These are phyloP conservation scores for Cetoscarus ocellatus DNA, from an alignment of 2,797 vertebrate genomes.

Conservation along the genomic window DNA sequence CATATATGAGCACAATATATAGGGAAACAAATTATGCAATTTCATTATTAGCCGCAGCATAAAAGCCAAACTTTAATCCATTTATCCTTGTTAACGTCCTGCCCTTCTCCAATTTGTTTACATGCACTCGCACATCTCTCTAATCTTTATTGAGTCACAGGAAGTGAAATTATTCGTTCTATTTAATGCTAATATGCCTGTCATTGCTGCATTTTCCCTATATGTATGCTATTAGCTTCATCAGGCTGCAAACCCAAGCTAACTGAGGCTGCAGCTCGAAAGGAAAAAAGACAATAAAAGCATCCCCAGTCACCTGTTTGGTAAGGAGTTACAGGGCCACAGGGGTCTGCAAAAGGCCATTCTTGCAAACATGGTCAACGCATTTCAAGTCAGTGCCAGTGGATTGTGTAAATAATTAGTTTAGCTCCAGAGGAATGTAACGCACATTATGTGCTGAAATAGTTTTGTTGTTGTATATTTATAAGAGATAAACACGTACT, in stretches of 20 bases:
- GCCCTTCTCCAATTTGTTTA: constrained; percentile 10
- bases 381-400: constrained; percentile 62
- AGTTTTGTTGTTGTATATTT: constrained; percentile 77
- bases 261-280: constrained; percentile 21
- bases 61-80: neutral
- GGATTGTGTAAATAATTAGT: constrained; percentile 76
- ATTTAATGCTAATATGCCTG: neutral
- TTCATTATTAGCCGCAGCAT: constrained; percentile 9
- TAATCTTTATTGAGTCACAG: neutral
- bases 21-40: constrained; percentile 27
- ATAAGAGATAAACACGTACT: constrained; percentile 82
- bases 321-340: constrained; percentile 63
- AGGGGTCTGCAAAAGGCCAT: constrained; percentile 41
- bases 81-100: neutral
- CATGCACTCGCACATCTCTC: neutral
- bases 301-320: constrained; percentile 68
- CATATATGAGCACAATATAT: constrained; percentile 23
- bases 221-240: constrained; percentile 33
- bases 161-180: neutral
- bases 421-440: constrained; percentile 72
- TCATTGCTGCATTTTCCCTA: constrained; percentile 12
- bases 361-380: constrained; percentile 47
- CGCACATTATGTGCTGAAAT: constrained; percentile 71
- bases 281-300: constrained; percentile 20
- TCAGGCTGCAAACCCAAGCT: constrained; percentile 42